Evolutionary conservation across 2,888 invertebrate genomes (phyloP).

Genomic region (Argyresthia albistria): DNA sequence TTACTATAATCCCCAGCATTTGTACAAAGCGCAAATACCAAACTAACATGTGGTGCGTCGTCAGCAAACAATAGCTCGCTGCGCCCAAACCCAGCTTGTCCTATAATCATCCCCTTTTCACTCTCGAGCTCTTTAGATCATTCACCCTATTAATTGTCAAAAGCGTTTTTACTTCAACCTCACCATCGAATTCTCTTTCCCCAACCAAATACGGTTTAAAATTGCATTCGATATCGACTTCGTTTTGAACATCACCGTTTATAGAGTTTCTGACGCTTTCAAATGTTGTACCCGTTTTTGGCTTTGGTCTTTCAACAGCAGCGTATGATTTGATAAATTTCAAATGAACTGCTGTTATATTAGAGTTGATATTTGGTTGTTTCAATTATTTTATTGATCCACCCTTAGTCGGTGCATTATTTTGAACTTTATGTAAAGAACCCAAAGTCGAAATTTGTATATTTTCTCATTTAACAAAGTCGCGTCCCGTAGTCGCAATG

Average conservation of each 20-base stretch:
- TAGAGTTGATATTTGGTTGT: conserved; percentile 19
- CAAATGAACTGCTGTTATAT: conserved; percentile 7
- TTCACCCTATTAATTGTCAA: conserved; percentile 61
- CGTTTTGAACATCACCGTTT: conserved; percentile 37
- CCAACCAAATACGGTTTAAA: conserved; percentile 2
- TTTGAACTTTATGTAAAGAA: conserved; percentile 12
- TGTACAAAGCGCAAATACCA: conserved; percentile 41
- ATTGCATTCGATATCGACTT: conserved; percentile 11
- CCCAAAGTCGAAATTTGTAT: conserved; percentile 20
- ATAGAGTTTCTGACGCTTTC: conserved; percentile 40
- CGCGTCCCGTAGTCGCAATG: conserved; percentile 25
- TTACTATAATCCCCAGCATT: conserved; percentile 42
- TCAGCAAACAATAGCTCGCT: conserved; percentile 37
- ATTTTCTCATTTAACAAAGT: conserved; percentile 23
- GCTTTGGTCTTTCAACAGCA: conserved; percentile 25
- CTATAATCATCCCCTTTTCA: conserved; percentile 53
- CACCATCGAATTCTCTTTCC: conserved; percentile 20
- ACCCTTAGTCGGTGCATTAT: neutral
- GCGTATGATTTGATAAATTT: conserved; percentile 15
- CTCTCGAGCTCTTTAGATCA: conserved; percentile 50
- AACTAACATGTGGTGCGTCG: conserved; percentile 53
- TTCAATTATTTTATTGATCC: conserved; percentile 10
- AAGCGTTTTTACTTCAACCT: conserved; percentile 25
- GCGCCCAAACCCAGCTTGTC: conserved; percentile 30
- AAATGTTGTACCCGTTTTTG: conserved; percentile 31